These are phyloP conservation scores for Glomeris maerens DNA, from an alignment of 1,140 invertebrate species.

Conservation along the genomic window DNA sequence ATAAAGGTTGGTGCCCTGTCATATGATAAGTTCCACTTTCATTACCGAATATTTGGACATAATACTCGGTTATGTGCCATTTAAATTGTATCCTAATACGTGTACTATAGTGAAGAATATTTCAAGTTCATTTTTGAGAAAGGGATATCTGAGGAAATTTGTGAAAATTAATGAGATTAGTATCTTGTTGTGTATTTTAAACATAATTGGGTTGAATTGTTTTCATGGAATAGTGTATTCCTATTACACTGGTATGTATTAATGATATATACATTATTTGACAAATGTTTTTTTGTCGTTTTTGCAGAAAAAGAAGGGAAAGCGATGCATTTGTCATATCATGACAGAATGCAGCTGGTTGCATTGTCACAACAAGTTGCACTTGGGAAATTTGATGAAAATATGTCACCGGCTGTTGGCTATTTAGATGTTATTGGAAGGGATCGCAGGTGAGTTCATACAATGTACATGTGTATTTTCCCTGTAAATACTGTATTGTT, in stretches of 20 bases:
- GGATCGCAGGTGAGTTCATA: constrained; percentile 52
- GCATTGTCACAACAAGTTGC: constrained; percentile 82
- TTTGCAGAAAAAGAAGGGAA: constrained; percentile 89
- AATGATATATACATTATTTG: not conserved
- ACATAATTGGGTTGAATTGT: constrained; percentile 11
- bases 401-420: constrained; percentile 67
- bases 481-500: constrained; percentile 4
- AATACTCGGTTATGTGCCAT: too few relatives aligned
- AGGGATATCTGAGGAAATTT: not conserved
- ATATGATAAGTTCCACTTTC: not conserved
- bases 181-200: constrained; percentile 5
- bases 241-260: not conserved
- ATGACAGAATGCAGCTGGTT: constrained; percentile 78
- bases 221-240: constrained; percentile 6
- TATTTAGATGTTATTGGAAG: constrained; percentile 89
- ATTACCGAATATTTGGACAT: constrained; percentile 16
- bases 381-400: constrained; percentile 63
- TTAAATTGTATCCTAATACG: not conserved
- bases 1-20: constrained; percentile 53
- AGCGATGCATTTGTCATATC: constrained; percentile 82
- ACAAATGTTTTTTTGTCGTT: constrained; percentile 19
- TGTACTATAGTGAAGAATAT: not conserved
- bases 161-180: constrained; percentile 9
- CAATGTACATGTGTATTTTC: constrained; percentile 4
- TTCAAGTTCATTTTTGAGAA: constrained; percentile 4